A percentile compares a stretch with the other conserved stretches of the same genome.
phyloP scores from a whole-genome alignment of 2,113 vertebrate genomes.

The Apodemus speciosus region DNA sequence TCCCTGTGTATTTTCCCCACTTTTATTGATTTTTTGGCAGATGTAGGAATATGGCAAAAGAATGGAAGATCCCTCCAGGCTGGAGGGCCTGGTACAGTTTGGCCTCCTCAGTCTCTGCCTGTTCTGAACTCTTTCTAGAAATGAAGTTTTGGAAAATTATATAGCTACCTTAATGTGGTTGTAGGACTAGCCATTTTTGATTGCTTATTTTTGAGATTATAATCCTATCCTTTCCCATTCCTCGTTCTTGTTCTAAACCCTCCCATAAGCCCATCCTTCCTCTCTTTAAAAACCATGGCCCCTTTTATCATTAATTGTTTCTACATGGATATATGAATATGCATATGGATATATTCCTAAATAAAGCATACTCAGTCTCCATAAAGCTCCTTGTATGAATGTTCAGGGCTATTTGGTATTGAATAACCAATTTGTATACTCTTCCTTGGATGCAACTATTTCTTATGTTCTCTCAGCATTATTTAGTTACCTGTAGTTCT shows the following conservation, averaged over 20 bases:
- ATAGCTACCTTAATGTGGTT: neutral
- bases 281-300: neutral
- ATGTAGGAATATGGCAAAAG: fast-evolving
- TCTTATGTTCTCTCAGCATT: neutral
- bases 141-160: neutral
- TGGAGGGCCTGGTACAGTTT: neutral
- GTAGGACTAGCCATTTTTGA: neutral
- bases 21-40: neutral
- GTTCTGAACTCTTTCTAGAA: neutral
- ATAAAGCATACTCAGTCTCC: neutral
- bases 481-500: neutral
- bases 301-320: neutral
- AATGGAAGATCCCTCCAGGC: neutral
- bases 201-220: neutral
- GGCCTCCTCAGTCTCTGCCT: neutral
- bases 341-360: neutral
- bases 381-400: neutral
- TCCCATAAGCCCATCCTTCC: too few relatives aligned
- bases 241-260: neutral
- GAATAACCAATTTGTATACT: neutral
- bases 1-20: fast-evolving
- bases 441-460: neutral
- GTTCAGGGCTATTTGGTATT: neutral
- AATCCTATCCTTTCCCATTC: neutral
- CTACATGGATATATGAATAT: too few relatives aligned